phyloP scores from a whole-genome alignment of 2,888 invertebrate species.

The Zaprionus lineosus region DNA sequence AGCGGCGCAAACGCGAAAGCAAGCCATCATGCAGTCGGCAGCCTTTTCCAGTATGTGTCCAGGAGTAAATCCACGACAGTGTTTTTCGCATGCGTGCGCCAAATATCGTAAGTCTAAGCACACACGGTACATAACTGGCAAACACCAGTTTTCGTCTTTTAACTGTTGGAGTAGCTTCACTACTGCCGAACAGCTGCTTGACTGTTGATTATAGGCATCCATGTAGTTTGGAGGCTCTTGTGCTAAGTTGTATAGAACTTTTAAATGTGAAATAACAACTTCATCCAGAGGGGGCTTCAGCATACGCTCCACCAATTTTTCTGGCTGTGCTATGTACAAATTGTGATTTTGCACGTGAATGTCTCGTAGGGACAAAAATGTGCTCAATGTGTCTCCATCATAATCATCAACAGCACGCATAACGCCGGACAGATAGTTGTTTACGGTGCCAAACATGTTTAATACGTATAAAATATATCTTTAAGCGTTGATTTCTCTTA shows the following conservation, averaged over 20 bases:
- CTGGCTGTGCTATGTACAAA: slow-evolving; percentile 88
- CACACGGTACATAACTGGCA: slow-evolving; percentile 95
- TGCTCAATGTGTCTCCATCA: slow-evolving; percentile 86
- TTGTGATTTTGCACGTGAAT: slow-evolving; percentile 88
- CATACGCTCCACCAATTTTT: slow-evolving; percentile 87
- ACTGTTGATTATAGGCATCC: slow-evolving; percentile 91
- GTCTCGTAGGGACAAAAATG: slow-evolving; percentile 87
- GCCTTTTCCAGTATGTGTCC: slow-evolving; percentile 90
- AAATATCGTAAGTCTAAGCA: slow-evolving; percentile 94
- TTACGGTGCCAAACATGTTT: slow-evolving; percentile 73
- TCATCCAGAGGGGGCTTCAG: slow-evolving; percentile 90
- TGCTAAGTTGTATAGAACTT: slow-evolving; percentile 84
- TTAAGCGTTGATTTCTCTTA: neutral
- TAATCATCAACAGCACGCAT: slow-evolving; percentile 86
- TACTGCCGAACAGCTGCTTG: slow-evolving; percentile 89
- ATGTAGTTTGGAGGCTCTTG: slow-evolving; percentile 84
- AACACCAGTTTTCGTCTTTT: slow-evolving; percentile 98
- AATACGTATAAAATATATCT: neutral
- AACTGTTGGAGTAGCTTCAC: slow-evolving; percentile 92
- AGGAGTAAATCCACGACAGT: slow-evolving; percentile 74
- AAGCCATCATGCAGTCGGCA: slow-evolving; percentile 95
- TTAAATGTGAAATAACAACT: slow-evolving; percentile 89
- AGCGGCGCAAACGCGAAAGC: slow-evolving; percentile 97
- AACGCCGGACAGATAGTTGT: slow-evolving; percentile 83
- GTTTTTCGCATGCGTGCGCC: slow-evolving; percentile 90